phyloP scores from a whole-genome alignment of 1,140 invertebrate genomes.

The Lasioglossum baleicum region DNA sequence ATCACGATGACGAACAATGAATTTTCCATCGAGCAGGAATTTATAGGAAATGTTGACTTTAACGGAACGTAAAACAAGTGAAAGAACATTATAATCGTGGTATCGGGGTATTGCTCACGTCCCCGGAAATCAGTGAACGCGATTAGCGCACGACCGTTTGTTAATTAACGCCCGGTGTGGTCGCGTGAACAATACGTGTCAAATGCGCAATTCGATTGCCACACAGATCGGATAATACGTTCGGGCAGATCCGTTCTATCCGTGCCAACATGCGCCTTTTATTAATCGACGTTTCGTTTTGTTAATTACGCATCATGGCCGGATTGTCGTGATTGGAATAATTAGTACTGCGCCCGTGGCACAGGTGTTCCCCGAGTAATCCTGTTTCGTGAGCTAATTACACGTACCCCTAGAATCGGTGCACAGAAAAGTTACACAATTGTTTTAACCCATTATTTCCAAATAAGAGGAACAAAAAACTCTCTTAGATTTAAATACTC shows the following conservation, averaged over 20 bases:
- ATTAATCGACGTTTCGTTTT: slow-evolving; percentile 60
- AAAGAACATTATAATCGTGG: background rate
- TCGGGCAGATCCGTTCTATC: slow-evolving; percentile 50
- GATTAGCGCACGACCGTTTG: slow-evolving; percentile 54
- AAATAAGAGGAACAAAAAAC: background rate
- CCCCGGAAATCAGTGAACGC: slow-evolving; percentile 15
- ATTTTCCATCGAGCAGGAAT: too few relatives aligned
- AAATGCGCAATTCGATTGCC: slow-evolving; percentile 64
- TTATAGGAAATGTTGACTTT: background rate
- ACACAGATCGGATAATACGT: slow-evolving; percentile 62
- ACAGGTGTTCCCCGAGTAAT: background rate
- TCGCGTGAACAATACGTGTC: slow-evolving; percentile 55
- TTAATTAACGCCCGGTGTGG: slow-evolving; percentile 62
- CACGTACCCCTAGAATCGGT: background rate
- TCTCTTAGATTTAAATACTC: background rate
- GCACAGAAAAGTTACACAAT: background rate
- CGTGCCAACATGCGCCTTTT: slow-evolving; percentile 49
- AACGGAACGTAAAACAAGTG: background rate
- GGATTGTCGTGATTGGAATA: slow-evolving; percentile 54
- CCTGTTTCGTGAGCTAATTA: background rate
- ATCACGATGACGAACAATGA: too few relatives aligned
- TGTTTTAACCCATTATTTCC: background rate
- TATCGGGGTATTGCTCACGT: background rate
- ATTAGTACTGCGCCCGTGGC: slow-evolving; percentile 49
- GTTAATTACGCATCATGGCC: slow-evolving; percentile 60